Evolutionary conservation across 2,888 invertebrate genomes (phyloP), one percentile per base, ranked within the genome.

Genomic region (Aphidoletes aphidimyza): DNA sequence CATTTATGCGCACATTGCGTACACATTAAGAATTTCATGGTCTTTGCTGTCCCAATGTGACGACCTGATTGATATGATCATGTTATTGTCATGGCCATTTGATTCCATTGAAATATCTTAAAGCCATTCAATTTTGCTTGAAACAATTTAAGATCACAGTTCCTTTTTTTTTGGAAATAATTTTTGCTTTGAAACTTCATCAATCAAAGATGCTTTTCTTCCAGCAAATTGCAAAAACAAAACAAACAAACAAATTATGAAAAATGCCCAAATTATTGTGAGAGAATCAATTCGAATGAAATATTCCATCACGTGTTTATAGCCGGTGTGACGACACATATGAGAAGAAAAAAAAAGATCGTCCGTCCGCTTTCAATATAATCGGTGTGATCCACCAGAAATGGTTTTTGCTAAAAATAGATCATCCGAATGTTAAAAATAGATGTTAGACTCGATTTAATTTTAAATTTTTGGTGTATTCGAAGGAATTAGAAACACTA

Each of bases 351-450:
- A 39, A 39, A 2, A 47, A n/a, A n/a, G 22, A 11, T n/a, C n/a
- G n/a, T n/a, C n/a, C n/a, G n/a, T n/a, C 54, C 3, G 11, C 22
- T 54, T 69, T 69, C 19, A 34, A 69, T 69, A 26, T 26, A 69
- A 69, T 69, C 69, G 34, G 14, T 11, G 1, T 47, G 69, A 69
- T 30, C 69, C 69, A 69, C 69, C 34, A 69, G 14, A 69, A 69
- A 69, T 69, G 26, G 69, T 69, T 69, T 9, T 69, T 30, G 14
- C 69, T 69, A 69, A 69, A 69, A 30, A 69, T 69, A 69, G 69
- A 69, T 30, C 34, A 69, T 69, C 69, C 69, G 34, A 69, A 69
- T 69, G 69, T 30, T 69, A 69, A 69, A 69, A 69, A 69, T 69
- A 69, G 34, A 0, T 30, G 14, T 30, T n/a, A 69, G 69, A 69